Base-by-base conservation (phyloP, 2,797 vertebrate genomes). In the Eupleurogrammus muticus region DNA sequence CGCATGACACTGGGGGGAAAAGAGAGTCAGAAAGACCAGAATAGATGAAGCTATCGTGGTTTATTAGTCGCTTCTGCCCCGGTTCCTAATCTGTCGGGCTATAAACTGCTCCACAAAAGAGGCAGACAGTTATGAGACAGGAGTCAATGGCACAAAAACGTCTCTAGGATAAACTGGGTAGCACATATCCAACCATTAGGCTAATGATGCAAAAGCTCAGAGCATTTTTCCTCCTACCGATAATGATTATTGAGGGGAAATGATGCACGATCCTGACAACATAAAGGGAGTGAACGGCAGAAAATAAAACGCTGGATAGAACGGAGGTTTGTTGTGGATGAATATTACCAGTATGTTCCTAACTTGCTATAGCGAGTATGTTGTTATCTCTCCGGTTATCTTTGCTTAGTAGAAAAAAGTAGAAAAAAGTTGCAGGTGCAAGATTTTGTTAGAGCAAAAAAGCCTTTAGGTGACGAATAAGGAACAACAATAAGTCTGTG, bases 51-150 rank as follows among this genome's bases (percentile, higher is more conserved):
- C 20, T 50, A 23, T 46, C 1, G 7, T 3, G 21, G 20, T 12
- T 63, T 54, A 38, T 73, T 42, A 38, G 46, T 12, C 28, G 2
- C 32, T 13, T n/a, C 10, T 35, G 17, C 21, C 28, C 2, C 11
- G 28, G 32, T 10, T 8, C 57, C 16, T 50, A 19, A 1, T 24
- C 34, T 51, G 13, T 51, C 20, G 24, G 34, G 19, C 1, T 24
- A 32, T 66, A 28, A 56, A 50, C 46, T 35, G 36, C 34, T 57
- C 17, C 13, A 48, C 13, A 54, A 28, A n/a, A 53, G 10, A 54
- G 40, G 5, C 32, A 52, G 19, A 34, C 24, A 49, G n/a, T 44
- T 21, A 61, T 49, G 19, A 40, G 50, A 24, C 19, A 48, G 4
- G 34, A 56, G 68, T 50, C 53, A 49, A 32, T 46, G 23, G 53